Evolutionary conservation across 2,797 vertebrate genomes (phyloP), one percentile per base, ranked within the genome.

Genomic region (Melopsittacus undulatus): DNA sequence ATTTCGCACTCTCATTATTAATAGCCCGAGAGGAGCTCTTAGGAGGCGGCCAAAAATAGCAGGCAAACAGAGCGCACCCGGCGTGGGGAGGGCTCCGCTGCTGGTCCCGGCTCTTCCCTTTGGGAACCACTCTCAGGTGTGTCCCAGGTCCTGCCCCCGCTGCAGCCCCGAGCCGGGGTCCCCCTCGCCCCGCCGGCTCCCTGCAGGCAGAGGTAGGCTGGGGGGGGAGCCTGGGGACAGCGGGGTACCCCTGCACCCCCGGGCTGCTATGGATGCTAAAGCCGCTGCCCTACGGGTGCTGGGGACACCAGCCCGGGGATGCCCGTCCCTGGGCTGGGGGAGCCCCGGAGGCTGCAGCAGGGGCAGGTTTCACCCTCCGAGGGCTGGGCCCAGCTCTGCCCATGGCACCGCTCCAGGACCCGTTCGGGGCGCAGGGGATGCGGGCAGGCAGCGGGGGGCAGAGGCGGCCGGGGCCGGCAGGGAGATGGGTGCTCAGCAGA

Each of bases 11-110:
- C 97, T 92, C 96, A 91, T 95, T 96, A 97, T 97, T 97, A 96
- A 97, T 95, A 96, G 96, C 93, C 96, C 9, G 83, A 74, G 96
- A 91, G 77, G 94, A 96, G 96, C 95, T 94, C 94, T 83, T 89
- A 45, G 96, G 95, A 92, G 91, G 83, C 93, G 92, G 97, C 97
- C 97, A 97, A 96, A 97, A 97, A 97, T 97, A 97, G 97, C 96
- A 96, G 96, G 94, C 90, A 94, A 95, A 89, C 94, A 90, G 91
- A 91, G 96, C 11, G 66, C 86, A 75, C 93, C 95, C 89, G 77
- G 95, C 36, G 45, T 54, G 78, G 87, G 87, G 72, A 89, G 90
- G 64, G 89, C 72, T 72, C 12, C 4, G 52, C 88, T 64, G 82
- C 87, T 80, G 51, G 62, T 49, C 56, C 87, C 9, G 87, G 59